phyloP scores from a whole-genome alignment of 2,888 invertebrate genomes.

The Leucophenga montana region DNA sequence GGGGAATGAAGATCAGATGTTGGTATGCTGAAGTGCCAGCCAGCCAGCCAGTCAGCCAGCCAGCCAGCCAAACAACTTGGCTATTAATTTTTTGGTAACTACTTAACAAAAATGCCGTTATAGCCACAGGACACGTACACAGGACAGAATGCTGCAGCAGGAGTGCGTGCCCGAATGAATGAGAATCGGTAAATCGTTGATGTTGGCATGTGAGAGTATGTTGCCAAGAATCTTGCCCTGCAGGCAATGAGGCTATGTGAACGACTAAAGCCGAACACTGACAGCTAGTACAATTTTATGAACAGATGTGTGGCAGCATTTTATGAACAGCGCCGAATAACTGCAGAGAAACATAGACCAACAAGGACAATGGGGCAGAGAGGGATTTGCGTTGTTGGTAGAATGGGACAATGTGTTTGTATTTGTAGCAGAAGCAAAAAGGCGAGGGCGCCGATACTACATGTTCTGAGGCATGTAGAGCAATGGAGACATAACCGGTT shows the following conservation, averaged over 20 bases:
- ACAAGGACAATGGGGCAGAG: background rate
- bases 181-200: background rate
- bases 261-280: constrained; percentile 55
- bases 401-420: no score
- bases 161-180: background rate
- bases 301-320: constrained; percentile 65
- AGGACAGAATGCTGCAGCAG: background rate
- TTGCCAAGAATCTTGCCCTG: background rate
- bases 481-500: no score
- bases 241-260: constrained; percentile 15
- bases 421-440: no score
- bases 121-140: constrained; percentile 7
- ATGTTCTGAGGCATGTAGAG: no score
- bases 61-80: background rate
- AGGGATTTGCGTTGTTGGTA: background rate
- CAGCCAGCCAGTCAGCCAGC: background rate
- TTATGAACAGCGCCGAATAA: constrained; percentile 59
- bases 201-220: constrained; percentile 11
- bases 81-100: constrained; percentile 25
- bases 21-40: no score
- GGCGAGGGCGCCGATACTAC: no score
- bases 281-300: constrained; percentile 65
- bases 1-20: background rate
- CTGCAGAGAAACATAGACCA: constrained; percentile 24
- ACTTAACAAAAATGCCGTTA: constrained; percentile 23